Evolutionary conservation across 2,888 invertebrate genomes (phyloP).

Genomic region (Scrobipalpa costella): DNA sequence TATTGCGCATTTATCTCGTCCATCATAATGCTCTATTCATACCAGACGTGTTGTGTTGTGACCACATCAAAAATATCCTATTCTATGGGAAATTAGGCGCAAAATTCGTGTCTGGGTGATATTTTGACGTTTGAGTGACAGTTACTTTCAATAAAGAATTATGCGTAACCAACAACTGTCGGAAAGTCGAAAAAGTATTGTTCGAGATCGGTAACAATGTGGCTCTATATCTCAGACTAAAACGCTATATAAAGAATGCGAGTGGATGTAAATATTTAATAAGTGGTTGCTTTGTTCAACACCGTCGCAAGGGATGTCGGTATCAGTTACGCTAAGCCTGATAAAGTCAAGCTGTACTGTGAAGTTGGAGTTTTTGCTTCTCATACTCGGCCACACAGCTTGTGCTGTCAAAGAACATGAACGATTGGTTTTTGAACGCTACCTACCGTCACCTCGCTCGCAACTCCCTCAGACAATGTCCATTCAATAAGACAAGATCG

Average conservation of each 20-base stretch:
- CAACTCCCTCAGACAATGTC: conserved; percentile 47
- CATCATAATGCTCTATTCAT: conserved; percentile 27
- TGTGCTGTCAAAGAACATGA: conserved; percentile 60
- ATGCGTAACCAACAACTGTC: conserved; percentile 64
- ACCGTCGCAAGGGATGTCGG: conserved; percentile 10
- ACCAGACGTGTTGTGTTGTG: conserved; percentile 42
- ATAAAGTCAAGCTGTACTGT: conserved; percentile 15
- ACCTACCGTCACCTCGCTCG: conserved; percentile 39
- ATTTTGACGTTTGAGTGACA: conserved; percentile 78
- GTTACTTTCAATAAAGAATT: conserved; percentile 71
- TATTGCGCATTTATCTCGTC: conserved; percentile 1
- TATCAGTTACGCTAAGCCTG: conserved; percentile 9
- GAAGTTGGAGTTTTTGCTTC: conserved; percentile 10
- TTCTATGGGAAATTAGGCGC: conserved; percentile 63
- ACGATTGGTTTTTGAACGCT: conserved; percentile 59
- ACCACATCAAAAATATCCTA: conserved; percentile 54
- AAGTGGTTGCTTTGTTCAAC: conserved; percentile 29
- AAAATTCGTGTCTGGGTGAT: conserved; percentile 55
- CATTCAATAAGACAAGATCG: conserved; percentile 54
- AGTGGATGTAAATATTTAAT: conserved; percentile 31
- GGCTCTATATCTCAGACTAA: too few species aligned
- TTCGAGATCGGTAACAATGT: conserved; percentile 37
- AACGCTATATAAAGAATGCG: conserved; percentile 32
- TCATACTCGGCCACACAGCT: conserved; percentile 47
- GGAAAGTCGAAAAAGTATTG: conserved; percentile 44